These are phyloP conservation scores for Nannospalax galili DNA, from an alignment of 2,113 vertebrate species.

Conservation along the genomic window DNA sequence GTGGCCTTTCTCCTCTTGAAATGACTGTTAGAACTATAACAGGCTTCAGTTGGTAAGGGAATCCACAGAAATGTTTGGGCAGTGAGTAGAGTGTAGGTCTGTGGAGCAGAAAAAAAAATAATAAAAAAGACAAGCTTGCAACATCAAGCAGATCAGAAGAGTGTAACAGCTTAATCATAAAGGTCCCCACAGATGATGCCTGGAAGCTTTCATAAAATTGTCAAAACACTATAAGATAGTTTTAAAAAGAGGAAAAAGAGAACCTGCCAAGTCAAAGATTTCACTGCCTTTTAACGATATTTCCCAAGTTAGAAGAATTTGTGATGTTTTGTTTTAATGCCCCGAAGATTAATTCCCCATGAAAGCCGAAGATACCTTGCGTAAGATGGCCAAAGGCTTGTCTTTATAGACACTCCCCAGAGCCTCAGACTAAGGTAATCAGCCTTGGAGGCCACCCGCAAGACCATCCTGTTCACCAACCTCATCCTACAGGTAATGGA, in stretches of 20 bases:
- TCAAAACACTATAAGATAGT: conserved; percentile 17
- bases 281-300: conserved; percentile 24
- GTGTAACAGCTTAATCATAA: conserved; percentile 60
- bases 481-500: background rate
- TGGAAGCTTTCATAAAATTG: conserved; percentile 53
- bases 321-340: conserved; percentile 61
- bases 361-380: background rate
- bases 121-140: background rate
- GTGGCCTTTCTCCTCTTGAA: conserved; percentile 38
- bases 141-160: conserved; percentile 47
- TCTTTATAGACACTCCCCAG: conserved; percentile 30
- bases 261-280: conserved; percentile 23
- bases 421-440: background rate
- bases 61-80: background rate
- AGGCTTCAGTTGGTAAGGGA: conserved; percentile 36
- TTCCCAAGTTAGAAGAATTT: background rate
- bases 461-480: too few relatives aligned
- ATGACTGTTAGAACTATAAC: conserved; percentile 18
- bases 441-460: background rate
- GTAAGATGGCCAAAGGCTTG: background rate
- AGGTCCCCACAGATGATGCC: background rate
- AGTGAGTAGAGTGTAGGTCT: background rate
- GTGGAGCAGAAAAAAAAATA: background rate
- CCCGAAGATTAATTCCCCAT: conserved; percentile 27
- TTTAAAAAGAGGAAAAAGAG: background rate